Percentiles rank a stretch among this genome's conserved stretches.
Evolutionary conservation across 64 coral and sea anemone species (phyloP).

Genomic region (Hydrozoanthus tunicans): DNA sequence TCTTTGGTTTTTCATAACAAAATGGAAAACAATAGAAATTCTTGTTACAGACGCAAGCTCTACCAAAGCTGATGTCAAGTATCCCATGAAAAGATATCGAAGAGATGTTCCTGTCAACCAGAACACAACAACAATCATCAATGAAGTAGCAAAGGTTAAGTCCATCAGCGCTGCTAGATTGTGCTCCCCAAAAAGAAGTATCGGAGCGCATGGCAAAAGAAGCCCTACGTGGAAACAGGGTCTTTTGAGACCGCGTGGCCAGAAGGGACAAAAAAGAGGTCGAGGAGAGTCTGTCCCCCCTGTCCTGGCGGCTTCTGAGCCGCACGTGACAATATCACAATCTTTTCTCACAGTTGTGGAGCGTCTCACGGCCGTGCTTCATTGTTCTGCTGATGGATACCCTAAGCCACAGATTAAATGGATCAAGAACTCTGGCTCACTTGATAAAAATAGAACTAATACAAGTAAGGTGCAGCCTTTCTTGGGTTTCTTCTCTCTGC

Average conservation of each 20-base stretch:
- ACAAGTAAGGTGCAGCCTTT: not conserved
- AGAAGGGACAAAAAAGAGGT: not conserved
- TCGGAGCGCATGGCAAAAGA: not conserved
- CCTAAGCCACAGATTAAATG: conserved; percentile 43
- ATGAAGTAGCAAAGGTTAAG: not conserved
- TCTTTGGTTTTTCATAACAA: too few relatives aligned
- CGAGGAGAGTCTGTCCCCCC: not conserved
- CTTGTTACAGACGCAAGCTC: too few relatives aligned
- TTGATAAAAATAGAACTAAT: not conserved
- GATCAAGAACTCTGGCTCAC: conserved; percentile 46
- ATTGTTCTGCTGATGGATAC: conserved; percentile 44
- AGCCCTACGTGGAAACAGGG: not conserved
- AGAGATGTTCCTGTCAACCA: not conserved
- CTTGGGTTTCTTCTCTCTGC: too few relatives aligned
- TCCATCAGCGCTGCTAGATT: not conserved
- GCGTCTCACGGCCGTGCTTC: conserved; percentile 29
- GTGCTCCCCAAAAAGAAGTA: not conserved
- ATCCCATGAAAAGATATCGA: not conserved
- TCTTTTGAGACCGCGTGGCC: not conserved
- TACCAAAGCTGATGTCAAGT: too few relatives aligned
- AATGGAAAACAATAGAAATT: too few relatives aligned
- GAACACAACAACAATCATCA: not conserved
- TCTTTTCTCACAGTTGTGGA: conserved; percentile 18
- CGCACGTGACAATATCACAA: conserved; percentile 30
- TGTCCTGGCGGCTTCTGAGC: conserved; percentile 6